Conservation (phyloP, 2,797 vertebrate genomes). For the Clarias pachynema region DNA sequence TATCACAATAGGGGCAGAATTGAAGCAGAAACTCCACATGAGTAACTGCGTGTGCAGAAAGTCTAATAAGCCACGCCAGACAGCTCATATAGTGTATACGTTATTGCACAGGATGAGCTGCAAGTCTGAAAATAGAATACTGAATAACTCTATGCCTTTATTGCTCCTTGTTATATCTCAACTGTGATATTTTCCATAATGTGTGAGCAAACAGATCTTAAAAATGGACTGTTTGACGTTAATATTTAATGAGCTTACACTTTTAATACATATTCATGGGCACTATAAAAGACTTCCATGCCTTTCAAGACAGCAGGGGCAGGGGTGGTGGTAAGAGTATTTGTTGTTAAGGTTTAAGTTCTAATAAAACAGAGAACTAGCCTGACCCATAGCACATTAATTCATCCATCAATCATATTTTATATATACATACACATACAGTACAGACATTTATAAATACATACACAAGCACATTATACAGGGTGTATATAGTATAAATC, state of each 20-base stretch:
- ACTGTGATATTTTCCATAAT: constrained; percentile 4
- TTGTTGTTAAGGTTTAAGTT: neutral
- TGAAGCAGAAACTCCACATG: neutral
- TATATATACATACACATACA: neutral
- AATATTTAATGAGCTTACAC: constrained; percentile 28
- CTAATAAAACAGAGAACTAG: neutral
- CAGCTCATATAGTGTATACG: neutral
- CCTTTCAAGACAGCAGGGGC: constrained; percentile 6
- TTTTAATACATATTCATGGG: neutral
- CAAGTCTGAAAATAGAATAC: constrained; percentile 29
- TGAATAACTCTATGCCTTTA: constrained; percentile 1
- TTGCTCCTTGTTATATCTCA: neutral
- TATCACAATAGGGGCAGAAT: constrained; percentile 4
- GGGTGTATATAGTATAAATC: no score
- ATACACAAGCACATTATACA: no score
- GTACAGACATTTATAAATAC: neutral
- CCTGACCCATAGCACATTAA: neutral
- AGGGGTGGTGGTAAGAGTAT: neutral
- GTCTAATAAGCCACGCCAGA: neutral
- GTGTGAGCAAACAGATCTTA: constrained; percentile 5
- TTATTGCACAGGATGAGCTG: constrained; percentile 12
- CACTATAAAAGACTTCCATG: neutral
- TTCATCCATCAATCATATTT: neutral
- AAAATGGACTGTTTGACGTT: neutral
- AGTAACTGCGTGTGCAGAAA: neutral